phyloP scores from a whole-genome alignment of 2,888 invertebrate species.

The Smittia aterrima region DNA sequence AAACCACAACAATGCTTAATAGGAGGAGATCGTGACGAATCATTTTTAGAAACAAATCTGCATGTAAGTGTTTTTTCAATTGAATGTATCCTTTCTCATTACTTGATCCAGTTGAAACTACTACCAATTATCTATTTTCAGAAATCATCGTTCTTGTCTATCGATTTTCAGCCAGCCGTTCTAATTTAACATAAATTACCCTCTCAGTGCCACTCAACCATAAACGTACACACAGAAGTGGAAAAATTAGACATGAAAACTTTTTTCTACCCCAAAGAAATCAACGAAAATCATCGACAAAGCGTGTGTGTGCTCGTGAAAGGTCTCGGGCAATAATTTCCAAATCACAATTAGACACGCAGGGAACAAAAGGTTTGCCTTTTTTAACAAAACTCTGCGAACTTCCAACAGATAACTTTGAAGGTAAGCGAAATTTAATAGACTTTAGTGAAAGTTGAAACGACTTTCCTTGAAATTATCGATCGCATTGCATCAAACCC shows the following conservation, averaged over 20 bases:
- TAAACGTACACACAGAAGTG: background rate
- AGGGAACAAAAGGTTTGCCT: background rate
- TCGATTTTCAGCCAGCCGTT: background rate
- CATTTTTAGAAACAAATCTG: too few relatives aligned
- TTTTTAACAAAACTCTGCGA: too few relatives aligned
- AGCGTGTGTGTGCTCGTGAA: background rate
- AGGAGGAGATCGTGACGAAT: too few relatives aligned
- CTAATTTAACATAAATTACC: background rate
- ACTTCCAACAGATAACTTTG: too few relatives aligned
- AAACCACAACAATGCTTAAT: background rate
- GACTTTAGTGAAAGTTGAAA: slow-evolving; percentile 32
- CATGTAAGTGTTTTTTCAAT: background rate
- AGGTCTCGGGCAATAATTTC: background rate
- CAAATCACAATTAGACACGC: slow-evolving; percentile 16
- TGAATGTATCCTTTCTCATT: too few relatives aligned
- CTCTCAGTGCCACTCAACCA: slow-evolving; percentile 5
- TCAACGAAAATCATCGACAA: slow-evolving; percentile 8
- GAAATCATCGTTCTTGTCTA: background rate
- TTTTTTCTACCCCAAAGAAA: background rate
- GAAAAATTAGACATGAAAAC: background rate
- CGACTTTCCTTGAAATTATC: slow-evolving; percentile 35
- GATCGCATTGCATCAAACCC: background rate
- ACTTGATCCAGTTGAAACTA: too few relatives aligned
- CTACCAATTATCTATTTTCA: too few relatives aligned
- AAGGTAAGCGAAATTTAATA: background rate